phyloP scores from a whole-genome alignment of 2,113 vertebrate species.

The Antechinus flavipes region DNA sequence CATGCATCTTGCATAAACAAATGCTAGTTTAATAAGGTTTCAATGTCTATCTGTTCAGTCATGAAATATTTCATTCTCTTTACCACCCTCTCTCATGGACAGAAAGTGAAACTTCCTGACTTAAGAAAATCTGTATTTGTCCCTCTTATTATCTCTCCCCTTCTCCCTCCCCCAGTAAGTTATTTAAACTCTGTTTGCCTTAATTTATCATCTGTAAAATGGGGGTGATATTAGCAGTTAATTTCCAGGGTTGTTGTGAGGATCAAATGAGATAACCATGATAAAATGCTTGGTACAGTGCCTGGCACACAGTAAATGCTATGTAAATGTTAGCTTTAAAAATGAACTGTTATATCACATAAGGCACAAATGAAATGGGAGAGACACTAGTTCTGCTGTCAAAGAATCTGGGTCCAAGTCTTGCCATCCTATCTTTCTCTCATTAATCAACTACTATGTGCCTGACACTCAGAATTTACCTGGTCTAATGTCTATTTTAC shows the following conservation, averaged over 20 bases:
- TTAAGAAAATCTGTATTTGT: background rate
- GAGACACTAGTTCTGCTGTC: background rate
- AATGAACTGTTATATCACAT: background rate
- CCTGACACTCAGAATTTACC: background rate
- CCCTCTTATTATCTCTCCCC: too few species aligned
- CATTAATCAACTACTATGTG: background rate
- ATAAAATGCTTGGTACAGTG: background rate
- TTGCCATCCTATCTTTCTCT: background rate
- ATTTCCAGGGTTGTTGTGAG: background rate
- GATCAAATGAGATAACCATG: background rate
- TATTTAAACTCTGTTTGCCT: background rate
- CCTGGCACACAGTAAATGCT: background rate
- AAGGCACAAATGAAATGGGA: background rate
- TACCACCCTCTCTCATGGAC: background rate
- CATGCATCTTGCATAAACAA: background rate
- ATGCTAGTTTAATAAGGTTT: background rate
- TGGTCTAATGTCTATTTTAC: background rate
- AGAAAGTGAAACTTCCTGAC: constrained; percentile 14
- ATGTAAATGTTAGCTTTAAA: background rate
- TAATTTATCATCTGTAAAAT: background rate
- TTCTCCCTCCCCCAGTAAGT: background rate
- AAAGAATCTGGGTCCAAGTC: background rate
- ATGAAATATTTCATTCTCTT: background rate
- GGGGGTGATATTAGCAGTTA: background rate
- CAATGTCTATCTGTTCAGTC: background rate